Evolutionary conservation across 2,113 vertebrate species (phyloP).

Genomic region (Pristiophorus japonicus): DNA sequence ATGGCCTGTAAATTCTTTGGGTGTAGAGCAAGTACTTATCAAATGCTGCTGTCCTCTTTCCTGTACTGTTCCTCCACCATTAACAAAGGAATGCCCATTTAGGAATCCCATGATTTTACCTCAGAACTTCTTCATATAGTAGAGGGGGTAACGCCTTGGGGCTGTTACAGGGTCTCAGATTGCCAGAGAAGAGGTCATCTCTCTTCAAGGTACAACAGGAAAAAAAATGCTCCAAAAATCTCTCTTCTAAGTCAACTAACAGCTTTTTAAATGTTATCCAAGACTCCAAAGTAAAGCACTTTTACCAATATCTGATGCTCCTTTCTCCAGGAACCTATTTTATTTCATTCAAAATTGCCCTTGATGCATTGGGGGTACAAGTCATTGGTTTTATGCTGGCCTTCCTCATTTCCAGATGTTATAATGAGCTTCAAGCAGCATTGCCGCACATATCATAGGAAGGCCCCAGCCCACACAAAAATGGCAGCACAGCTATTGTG

Average conservation of each 20-base stretch:
- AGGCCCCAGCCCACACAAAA: not conserved
- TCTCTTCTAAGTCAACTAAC: no score
- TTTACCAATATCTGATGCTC: not conserved
- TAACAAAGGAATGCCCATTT: not conserved
- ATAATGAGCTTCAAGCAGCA: not conserved
- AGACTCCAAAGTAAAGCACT: not conserved
- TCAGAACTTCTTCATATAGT: not conserved
- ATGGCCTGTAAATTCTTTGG: not conserved
- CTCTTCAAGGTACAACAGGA: not conserved
- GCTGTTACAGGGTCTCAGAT: not conserved
- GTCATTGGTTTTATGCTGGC: not conserved
- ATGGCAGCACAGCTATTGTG: not conserved
- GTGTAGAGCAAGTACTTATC: not conserved
- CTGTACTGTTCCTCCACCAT: not conserved
- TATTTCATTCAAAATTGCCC: not conserved
- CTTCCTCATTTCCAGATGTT: not conserved
- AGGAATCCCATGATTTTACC: not conserved
- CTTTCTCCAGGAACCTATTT: not conserved
- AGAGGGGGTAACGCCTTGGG: not conserved
- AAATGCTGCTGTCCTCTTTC: no score
- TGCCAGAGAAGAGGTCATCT: not conserved
- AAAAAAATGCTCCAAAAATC: not conserved
- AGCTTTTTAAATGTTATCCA: not conserved
- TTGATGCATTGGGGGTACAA: not conserved
- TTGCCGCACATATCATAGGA: no score